Conservation (phyloP, 2,113 vertebrate species). For the Silurus meridionalis region DNA sequence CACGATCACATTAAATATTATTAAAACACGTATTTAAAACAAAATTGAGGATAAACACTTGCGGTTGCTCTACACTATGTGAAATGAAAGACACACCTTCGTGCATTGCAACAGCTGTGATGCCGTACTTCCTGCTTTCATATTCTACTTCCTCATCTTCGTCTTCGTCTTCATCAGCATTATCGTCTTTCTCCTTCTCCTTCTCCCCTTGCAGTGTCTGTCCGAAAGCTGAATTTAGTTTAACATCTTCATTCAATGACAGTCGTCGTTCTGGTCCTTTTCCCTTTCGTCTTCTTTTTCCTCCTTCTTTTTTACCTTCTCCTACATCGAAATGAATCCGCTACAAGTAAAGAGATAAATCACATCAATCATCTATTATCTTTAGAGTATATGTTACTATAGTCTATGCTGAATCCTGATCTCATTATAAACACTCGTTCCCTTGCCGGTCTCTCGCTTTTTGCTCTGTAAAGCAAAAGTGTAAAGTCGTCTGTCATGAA, state of each 20-base stretch:
- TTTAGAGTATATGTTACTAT: no score
- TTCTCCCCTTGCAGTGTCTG: fast-evolving
- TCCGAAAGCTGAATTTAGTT: not conserved
- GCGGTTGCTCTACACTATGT: not conserved
- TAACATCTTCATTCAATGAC: not conserved
- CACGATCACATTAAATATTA: no score
- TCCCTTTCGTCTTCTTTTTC: not conserved
- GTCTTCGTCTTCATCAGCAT: no score
- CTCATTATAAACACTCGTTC: no score
- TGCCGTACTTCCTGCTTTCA: not conserved
- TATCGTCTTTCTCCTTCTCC: no score
- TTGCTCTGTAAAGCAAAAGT: no score
- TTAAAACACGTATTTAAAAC: no score
- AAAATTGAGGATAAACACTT: no score
- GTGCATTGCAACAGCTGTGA: slow-evolving; percentile 61
- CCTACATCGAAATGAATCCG: not conserved
- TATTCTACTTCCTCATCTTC: not conserved
- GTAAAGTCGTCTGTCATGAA: no score
- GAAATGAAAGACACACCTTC: slow-evolving; percentile 44
- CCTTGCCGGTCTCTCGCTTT: no score
- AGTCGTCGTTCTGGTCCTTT: not conserved
- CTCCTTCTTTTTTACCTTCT: fast-evolving
- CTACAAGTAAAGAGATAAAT: not conserved
- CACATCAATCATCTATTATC: no score
- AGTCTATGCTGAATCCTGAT: no score